Base-by-base conservation (phyloP, 2,888 invertebrate species). In the Hartigia nigra region DNA sequence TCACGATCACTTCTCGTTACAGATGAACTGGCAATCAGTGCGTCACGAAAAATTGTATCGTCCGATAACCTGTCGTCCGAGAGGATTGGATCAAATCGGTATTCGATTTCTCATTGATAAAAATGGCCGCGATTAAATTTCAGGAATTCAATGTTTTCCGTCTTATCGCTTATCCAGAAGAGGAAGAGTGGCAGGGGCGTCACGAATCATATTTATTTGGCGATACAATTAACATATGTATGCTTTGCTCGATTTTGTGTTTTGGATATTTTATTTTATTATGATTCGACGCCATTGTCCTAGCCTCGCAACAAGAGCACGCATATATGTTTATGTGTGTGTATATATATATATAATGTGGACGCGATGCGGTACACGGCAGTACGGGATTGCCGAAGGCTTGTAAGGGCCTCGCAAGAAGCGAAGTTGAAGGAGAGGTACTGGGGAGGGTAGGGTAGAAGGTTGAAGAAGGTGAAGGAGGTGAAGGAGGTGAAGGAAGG, bases 221-320 rank as follows among this genome's bases (percentile, higher is more conserved):
- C 9, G 1, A 23, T 55, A 9, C 23, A 55, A 55, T 55, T 23
- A 55, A 55, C 2, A 5, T 1, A 23, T 55, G 5, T 23, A 1
- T 14, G 14, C 5, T 23, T 1, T 23, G 23, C 9, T 23, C 23
- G 55, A 55, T 23, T 55, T 55, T 55, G 23, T 14, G 0, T 55
- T 55, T 55, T 55, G 2, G 14, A 55, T 55, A 55, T 55, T 23
- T 55, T 23, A 55, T 55, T 55, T 55, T 55, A 55, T 55, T 55
- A 2, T 1, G 23, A 55, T 55, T 9, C 87, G 89, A 89, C 89
- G 90, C 90, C 89, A 89, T 87, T 88, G 90, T 82, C 84, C 86
- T 85, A 87, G 86, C 85, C 87, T 85, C 86, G 86, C 84, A 87
- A 88, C 86, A 87, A 87, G 88, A 89, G 86, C 87, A 87, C 87